These are phyloP conservation scores for Scaptomyza caliginosa DNA, from an alignment of 2,888 invertebrate species.

Conservation along the genomic window DNA sequence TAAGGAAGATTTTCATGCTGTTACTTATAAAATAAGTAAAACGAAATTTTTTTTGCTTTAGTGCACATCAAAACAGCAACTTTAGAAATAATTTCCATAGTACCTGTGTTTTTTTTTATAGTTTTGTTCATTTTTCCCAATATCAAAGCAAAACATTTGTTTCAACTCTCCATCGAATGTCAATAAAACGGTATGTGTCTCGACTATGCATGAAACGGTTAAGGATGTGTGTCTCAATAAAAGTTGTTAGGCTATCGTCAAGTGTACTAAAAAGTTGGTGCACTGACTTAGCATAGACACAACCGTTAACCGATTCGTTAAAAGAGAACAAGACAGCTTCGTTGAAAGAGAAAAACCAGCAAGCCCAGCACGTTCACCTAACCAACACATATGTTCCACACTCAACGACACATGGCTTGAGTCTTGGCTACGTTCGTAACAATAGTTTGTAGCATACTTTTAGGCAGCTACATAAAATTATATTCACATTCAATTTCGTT, in stretches of 20 bases:
- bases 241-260: background rate
- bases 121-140: background rate
- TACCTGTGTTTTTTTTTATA: too few species aligned
- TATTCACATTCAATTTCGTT: too few species aligned
- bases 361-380: background rate
- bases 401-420: background rate
- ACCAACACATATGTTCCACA: background rate
- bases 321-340: background rate
- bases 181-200: background rate
- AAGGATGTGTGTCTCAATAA: background rate
- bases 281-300: background rate
- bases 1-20: too few species aligned
- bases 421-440: background rate
- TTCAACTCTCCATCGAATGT: too few species aligned
- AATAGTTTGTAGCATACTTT: conserved; percentile 18
- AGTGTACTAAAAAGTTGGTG: background rate
- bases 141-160: background rate
- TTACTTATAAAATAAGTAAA: too few species aligned
- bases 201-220: background rate
- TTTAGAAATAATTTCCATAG: background rate
- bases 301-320: background rate
- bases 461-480: conserved; percentile 4
- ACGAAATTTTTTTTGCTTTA: too few species aligned
- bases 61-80: too few species aligned
- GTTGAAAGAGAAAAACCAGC: background rate